Conservation (phyloP, 1,140 invertebrate species). For the Cyphomyrmex costatus region DNA sequence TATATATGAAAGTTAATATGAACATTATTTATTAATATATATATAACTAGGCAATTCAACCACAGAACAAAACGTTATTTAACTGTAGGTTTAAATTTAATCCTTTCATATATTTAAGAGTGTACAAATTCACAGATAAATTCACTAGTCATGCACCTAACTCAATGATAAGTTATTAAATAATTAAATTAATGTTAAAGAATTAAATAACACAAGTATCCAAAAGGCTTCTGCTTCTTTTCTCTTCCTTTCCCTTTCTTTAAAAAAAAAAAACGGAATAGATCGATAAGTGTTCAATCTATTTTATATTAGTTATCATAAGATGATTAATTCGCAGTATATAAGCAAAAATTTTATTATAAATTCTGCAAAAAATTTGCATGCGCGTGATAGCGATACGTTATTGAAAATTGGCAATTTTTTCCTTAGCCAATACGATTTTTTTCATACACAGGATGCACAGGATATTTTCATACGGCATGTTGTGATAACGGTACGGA, state of each 20-base stretch:
- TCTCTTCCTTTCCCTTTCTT: not conserved
- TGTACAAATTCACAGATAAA: not conserved
- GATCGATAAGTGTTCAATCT: not conserved
- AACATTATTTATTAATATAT: no score
- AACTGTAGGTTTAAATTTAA: no score
- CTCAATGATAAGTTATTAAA: not conserved
- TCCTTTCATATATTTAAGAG: no score
- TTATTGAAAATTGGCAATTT: not conserved
- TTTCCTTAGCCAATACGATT: not conserved
- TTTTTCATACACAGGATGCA: not conserved
- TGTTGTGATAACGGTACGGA: not conserved
- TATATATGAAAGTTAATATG: no score
- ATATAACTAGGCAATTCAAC: no score
- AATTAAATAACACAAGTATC: not conserved
- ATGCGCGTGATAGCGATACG: not conserved
- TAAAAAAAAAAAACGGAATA: not conserved
- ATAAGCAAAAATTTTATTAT: not conserved
- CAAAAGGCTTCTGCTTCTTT: not conserved
- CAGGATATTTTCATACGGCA: slow-evolving; percentile 2
- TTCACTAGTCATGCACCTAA: not conserved
- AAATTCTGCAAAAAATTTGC: slow-evolving; percentile 19
- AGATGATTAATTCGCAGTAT: not conserved
- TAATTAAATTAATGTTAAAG: not conserved
- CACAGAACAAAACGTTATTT: no score
- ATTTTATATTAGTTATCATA: slow-evolving; percentile 17